Conservation (phyloP, 1,140 invertebrate genomes). For the Atta cephalotes region DNA sequence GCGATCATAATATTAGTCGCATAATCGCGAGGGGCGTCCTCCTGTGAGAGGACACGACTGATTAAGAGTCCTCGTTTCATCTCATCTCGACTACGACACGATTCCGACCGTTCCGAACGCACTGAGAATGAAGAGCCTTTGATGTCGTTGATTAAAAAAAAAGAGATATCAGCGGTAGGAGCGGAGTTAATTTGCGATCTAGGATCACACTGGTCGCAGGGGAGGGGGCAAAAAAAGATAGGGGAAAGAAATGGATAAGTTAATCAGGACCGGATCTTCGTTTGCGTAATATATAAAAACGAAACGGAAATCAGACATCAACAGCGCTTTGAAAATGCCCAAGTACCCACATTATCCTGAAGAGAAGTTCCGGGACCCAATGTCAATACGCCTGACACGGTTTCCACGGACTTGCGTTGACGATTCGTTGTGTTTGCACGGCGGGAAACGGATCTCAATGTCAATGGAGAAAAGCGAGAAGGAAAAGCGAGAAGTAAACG, state of each 20-base stretch:
- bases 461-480: background rate
- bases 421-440: slow-evolving; percentile 48
- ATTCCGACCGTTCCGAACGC: slow-evolving; percentile 78
- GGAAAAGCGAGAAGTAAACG: background rate
- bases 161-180: slow-evolving; percentile 70
- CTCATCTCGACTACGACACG: slow-evolving; percentile 73
- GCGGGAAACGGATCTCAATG: slow-evolving; percentile 17
- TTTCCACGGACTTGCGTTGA: slow-evolving; percentile 32
- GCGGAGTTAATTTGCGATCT: slow-evolving; percentile 65
- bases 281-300: slow-evolving; percentile 27
- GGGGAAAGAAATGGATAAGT: slow-evolving; percentile 4
- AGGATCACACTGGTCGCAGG: background rate
- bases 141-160: slow-evolving; percentile 85
- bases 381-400: slow-evolving; percentile 55
- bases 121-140: slow-evolving; percentile 76
- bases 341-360: background rate
- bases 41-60: slow-evolving; percentile 70
- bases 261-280: slow-evolving; percentile 49
- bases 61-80: slow-evolving; percentile 78
- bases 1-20: slow-evolving; percentile 56
- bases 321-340: background rate
- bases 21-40: slow-evolving; percentile 73
- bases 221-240: background rate
- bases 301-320: slow-evolving; percentile 47
- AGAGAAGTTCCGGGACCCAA: slow-evolving; percentile 17